phyloP scores from a whole-genome alignment of 2,888 invertebrate genomes.

The Zygothrica quintamaculata region DNA sequence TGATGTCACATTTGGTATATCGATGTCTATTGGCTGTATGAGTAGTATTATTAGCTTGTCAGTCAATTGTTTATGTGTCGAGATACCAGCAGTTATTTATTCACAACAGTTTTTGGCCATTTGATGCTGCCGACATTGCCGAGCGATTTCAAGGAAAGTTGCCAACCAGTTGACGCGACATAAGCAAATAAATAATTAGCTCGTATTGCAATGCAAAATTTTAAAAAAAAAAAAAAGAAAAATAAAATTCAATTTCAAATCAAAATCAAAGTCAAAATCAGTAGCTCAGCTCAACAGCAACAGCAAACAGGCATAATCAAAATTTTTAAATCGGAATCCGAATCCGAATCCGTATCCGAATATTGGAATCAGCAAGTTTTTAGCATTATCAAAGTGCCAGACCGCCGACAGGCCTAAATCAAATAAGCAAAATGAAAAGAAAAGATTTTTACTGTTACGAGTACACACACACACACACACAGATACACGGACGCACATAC shows the following conservation, averaged over 20 bases:
- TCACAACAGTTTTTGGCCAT: constrained; percentile 54
- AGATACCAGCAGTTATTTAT: constrained; percentile 24
- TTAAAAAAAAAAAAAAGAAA: too few relatives aligned
- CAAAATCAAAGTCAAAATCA: constrained; percentile 24
- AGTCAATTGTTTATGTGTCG: constrained; percentile 62
- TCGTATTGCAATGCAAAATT: constrained; percentile 31
- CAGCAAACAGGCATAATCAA: too few relatives aligned
- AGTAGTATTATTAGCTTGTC: constrained; percentile 42
- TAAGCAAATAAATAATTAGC: constrained; percentile 74
- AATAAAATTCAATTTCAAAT: not conserved
- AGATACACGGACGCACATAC: too few relatives aligned
- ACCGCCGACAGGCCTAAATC: constrained; percentile 53
- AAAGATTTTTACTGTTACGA: constrained; percentile 10
- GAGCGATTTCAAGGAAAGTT: constrained; percentile 36
- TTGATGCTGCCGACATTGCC: constrained; percentile 65
- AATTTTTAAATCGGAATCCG: constrained; percentile 1
- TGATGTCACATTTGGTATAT: constrained; percentile 66
- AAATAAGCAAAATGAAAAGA: constrained; percentile 67
- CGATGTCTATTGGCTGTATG: constrained; percentile 10
- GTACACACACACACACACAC: constrained; percentile 2
- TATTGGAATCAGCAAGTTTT: constrained; percentile 58
- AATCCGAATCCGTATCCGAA: too few relatives aligned
- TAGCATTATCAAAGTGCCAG: constrained; percentile 72
- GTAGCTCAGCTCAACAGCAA: too few relatives aligned
- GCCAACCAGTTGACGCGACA: constrained; percentile 70